phyloP scores from a whole-genome alignment of 2,888 invertebrate species.

The Eulithis testata region DNA sequence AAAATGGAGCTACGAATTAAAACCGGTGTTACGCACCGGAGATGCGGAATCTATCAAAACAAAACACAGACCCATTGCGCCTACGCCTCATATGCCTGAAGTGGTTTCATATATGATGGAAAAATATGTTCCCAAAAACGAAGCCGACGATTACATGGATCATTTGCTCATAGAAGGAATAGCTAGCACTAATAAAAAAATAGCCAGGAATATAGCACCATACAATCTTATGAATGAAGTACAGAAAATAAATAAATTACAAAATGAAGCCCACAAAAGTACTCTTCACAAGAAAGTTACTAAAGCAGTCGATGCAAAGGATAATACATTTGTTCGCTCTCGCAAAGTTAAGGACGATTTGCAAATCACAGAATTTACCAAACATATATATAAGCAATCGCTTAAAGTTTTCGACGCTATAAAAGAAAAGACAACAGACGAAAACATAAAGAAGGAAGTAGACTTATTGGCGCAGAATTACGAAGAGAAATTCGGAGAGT shows the following conservation, averaged over 20 bases:
- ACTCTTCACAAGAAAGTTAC: constrained; percentile 10
- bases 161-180: not conserved
- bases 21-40: constrained; percentile 5
- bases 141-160: not conserved
- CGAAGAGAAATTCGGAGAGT: constrained; percentile 54
- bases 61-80: not conserved
- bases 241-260: not conserved
- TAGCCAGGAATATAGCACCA: not conserved
- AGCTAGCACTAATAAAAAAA: not conserved
- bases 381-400: constrained; percentile 53
- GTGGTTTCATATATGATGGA: constrained; percentile 5
- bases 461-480: constrained; percentile 48
- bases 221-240: not conserved
- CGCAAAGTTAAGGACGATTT: constrained; percentile 50
- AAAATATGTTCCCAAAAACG: not conserved
- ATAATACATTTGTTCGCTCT: constrained; percentile 27
- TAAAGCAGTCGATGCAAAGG: constrained; percentile 9
- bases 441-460: constrained; percentile 41
- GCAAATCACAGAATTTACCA: constrained; percentile 51
- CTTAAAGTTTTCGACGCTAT: constrained; percentile 53
- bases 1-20: constrained; percentile 52
- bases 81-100: constrained; percentile 10
- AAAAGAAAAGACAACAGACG: constrained; percentile 43
- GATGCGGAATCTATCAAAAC: not conserved
- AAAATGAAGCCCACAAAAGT: not conserved